phyloP scores from a whole-genome alignment of 2,797 vertebrate species.

The Poeciliopsis gracilis region DNA sequence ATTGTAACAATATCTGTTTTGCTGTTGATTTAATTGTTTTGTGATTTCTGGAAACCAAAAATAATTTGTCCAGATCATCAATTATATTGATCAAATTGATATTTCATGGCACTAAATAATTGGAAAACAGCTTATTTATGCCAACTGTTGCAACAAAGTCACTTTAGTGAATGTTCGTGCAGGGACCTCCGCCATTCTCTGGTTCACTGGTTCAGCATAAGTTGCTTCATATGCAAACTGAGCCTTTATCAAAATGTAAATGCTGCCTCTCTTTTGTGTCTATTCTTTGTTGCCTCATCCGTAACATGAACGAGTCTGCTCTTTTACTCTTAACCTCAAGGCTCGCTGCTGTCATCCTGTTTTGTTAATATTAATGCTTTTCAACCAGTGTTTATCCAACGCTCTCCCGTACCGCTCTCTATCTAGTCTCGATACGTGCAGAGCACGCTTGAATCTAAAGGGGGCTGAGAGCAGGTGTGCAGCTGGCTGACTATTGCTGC shows the following conservation, averaged over 20 bases:
- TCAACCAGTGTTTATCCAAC: neutral
- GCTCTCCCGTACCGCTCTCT: neutral
- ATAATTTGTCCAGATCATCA: too few species aligned
- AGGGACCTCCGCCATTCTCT: slow-evolving; percentile 9
- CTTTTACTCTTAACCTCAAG: slow-evolving; percentile 26
- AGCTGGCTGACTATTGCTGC: slow-evolving; percentile 57
- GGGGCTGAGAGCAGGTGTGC: slow-evolving; percentile 58
- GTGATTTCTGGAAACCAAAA: too few species aligned
- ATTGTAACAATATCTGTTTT: neutral
- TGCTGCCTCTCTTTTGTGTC: slow-evolving; percentile 5
- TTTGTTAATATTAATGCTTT: slow-evolving; percentile 28
- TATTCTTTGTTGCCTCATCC: slow-evolving; percentile 15
- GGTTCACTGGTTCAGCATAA: slow-evolving; percentile 6
- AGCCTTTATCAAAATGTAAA: slow-evolving; percentile 29
- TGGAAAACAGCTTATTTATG: neutral
- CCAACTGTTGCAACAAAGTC: neutral
- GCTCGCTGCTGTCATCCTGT: slow-evolving; percentile 35
- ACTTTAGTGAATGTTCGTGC: neutral
- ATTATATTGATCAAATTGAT: neutral
- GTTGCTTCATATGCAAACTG: slow-evolving; percentile 5
- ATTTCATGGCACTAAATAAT: neutral
- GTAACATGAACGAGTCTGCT: slow-evolving; percentile 22
- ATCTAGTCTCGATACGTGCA: slow-evolving; percentile 13
- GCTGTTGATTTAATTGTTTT: neutral
- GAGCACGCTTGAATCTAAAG: slow-evolving; percentile 32